Evolutionary conservation across 2,888 invertebrate species (phyloP).

Genomic region (Phlogophora meticulosa): DNA sequence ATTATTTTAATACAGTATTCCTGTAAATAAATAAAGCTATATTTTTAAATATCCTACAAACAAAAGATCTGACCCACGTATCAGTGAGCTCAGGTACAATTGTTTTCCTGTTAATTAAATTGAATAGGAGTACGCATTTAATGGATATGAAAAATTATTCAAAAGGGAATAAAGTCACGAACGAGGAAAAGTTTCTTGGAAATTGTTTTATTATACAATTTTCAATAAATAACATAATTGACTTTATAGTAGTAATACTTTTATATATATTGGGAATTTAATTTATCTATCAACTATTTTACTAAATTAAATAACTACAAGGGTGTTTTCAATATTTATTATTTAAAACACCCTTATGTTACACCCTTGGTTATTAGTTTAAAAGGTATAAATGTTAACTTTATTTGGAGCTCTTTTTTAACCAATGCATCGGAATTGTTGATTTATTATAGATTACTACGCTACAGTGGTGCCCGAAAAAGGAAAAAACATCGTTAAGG

Average conservation of each 20-base stretch:
- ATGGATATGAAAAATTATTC: conserved; percentile 2
- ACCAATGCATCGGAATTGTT: no score
- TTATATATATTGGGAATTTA: conserved; percentile 15
- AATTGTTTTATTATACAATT: conserved; percentile 14
- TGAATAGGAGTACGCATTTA: conserved; percentile 14
- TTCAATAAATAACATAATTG: conserved; percentile 1
- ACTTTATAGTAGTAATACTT: neutral
- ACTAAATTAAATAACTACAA: no score
- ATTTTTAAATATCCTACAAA: neutral
- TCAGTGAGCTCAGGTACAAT: neutral
- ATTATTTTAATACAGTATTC: conserved; percentile 4
- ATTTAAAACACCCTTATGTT: no score
- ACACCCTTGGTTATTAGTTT: no score
- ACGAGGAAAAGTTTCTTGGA: conserved; percentile 1
- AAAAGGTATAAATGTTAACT: no score
- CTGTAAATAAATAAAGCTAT: neutral
- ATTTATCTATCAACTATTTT: no score
- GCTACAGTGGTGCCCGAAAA: neutral
- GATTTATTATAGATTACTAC: neutral
- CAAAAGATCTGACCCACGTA: neutral
- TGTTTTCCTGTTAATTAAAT: conserved; percentile 25
- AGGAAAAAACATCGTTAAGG: neutral
- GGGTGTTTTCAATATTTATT: no score
- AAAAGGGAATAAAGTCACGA: neutral
- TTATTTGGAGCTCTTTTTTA: no score